phyloP scores from a whole-genome alignment of 2,797 vertebrate genomes.

The Smutsia temminckii region DNA sequence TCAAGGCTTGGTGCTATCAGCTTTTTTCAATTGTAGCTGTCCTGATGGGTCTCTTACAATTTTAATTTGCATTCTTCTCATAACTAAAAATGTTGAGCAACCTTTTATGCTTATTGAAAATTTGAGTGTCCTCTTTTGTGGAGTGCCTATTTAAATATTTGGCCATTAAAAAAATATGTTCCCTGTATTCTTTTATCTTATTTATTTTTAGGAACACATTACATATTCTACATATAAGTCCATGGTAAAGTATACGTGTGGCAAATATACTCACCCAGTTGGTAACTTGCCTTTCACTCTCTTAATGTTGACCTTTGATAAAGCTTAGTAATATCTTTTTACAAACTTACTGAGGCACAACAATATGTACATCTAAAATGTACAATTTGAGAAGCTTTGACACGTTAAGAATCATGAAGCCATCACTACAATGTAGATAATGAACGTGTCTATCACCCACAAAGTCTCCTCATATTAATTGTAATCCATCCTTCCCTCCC shows the following conservation, averaged over 20 bases:
- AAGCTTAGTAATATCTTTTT: not conserved
- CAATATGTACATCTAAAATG: not conserved
- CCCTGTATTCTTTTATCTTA: not conserved
- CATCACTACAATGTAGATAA: not conserved
- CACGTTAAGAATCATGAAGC: not conserved
- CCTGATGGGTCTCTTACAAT: not conserved
- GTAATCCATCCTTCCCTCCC: not conserved
- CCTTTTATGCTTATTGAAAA: not conserved
- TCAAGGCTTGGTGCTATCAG: not conserved
- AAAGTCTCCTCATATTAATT: not conserved
- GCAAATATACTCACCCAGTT: not conserved
- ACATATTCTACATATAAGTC: not conserved
- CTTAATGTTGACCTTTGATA: not conserved
- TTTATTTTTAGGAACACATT: slow-evolving; percentile 15
- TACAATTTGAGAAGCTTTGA: not conserved
- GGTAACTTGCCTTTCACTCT: not conserved
- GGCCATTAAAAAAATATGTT: not conserved
- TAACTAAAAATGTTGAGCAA: not conserved
- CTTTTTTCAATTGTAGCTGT: not conserved
- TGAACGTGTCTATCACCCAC: not conserved
- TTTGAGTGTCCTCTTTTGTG: not conserved
- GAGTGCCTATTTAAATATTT: not conserved
- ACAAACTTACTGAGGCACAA: not conserved
- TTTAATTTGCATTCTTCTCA: not conserved
- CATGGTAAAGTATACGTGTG: not conserved